Evolutionary conservation across 2,888 invertebrate genomes (phyloP).

Genomic region (Chaetogeoica ovagalla): DNA sequence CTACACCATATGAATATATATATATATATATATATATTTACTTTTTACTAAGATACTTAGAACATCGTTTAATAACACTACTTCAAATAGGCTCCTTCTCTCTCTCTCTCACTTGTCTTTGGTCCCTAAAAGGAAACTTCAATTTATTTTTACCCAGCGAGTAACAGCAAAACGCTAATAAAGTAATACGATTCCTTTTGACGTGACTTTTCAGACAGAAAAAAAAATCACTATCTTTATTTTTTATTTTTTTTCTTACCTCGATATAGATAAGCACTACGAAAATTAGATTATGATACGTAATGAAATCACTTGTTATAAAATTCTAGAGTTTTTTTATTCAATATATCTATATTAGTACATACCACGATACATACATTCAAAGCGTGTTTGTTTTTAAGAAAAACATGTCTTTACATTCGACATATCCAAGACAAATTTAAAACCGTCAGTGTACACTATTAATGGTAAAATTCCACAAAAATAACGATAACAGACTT

Average conservation of each 20-base stretch:
- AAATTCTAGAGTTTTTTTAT: background rate
- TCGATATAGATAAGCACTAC: background rate
- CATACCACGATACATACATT: no score
- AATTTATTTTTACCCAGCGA: slow-evolving; percentile 14
- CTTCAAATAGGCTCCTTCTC: background rate
- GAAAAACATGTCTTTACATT: background rate
- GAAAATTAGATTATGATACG: slow-evolving; percentile 31
- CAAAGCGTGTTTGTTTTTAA: background rate
- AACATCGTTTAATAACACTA: slow-evolving; percentile 8
- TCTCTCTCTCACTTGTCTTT: background rate
- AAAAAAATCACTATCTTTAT: background rate
- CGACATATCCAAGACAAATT: background rate
- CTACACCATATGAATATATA: background rate
- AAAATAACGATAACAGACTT: background rate
- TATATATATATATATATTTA: slow-evolving; percentile 1
- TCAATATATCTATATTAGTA: background rate
- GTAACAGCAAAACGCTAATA: slow-evolving; percentile 27
- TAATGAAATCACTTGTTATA: slow-evolving; percentile 27
- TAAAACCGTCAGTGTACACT: no score
- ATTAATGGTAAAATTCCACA: background rate
- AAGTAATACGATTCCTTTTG: slow-evolving; percentile 40
- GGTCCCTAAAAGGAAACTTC: slow-evolving; percentile 19
- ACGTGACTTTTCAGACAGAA: slow-evolving; percentile 2
- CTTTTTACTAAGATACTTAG: background rate
- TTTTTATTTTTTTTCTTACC: slow-evolving; percentile 2